These are phyloP conservation scores for Anguilla marmorata DNA, from an alignment of 2,797 vertebrate species.

Conservation along the genomic window DNA sequence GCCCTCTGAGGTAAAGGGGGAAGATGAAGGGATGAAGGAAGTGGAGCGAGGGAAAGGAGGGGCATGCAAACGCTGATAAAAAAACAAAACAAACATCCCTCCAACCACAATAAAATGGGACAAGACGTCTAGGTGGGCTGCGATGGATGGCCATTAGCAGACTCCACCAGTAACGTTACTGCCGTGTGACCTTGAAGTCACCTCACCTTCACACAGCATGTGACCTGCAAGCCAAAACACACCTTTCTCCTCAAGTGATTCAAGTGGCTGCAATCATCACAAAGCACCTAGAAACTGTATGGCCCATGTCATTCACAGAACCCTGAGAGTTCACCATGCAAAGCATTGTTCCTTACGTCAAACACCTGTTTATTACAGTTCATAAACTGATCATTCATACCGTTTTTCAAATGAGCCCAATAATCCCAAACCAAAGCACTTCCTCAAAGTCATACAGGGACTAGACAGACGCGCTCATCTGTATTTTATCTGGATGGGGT, in stretches of 20 bases:
- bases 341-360: background rate
- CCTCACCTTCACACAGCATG: background rate
- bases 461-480: background rate
- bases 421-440: background rate
- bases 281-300: background rate
- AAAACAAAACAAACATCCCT: conserved; percentile 1
- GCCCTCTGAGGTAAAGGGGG: background rate
- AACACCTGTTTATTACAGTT: background rate
- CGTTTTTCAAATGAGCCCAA: background rate
- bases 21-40: background rate
- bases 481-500: background rate
- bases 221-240: background rate
- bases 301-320: background rate
- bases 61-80: background rate
- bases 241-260: background rate
- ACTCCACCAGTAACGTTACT: background rate
- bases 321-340: background rate
- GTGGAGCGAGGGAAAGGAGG: background rate
- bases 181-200: background rate
- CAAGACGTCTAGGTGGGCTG: background rate
- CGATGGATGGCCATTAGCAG: background rate
- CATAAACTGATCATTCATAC: background rate
- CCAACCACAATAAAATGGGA: background rate
- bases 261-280: background rate
- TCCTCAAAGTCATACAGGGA: background rate